Percentiles rank a stretch among this genome's conserved stretches.
Evolutionary conservation across 2,797 vertebrate species (phyloP).

Genomic region (Clarias laeviceps): DNA sequence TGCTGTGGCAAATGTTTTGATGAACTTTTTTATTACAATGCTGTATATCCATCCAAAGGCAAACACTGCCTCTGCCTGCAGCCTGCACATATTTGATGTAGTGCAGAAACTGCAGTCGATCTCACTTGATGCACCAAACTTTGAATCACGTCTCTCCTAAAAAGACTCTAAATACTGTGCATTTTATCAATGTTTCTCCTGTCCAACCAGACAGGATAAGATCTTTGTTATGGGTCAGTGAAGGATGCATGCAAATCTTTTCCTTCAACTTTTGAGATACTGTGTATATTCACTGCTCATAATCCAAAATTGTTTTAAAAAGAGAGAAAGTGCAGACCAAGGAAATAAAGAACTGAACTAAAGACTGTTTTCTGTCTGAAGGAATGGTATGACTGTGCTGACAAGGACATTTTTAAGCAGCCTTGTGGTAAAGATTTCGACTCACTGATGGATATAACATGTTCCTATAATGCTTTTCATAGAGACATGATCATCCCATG

Average conservation of each 20-base stretch:
- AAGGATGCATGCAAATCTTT: background rate
- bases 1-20: too few species aligned
- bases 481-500: too few species aligned
- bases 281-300: too few species aligned
- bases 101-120: slow-evolving; percentile 16
- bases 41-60: slow-evolving; percentile 20
- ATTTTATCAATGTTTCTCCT: slow-evolving; percentile 24
- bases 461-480: too few species aligned
- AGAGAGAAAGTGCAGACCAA: background rate
- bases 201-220: background rate
- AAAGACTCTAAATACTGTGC: background rate
- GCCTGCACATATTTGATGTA: background rate
- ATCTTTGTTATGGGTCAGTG: background rate
- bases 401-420: too few species aligned
- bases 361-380: background rate
- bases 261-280: background rate
- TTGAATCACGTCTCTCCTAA: slow-evolving; percentile 24
- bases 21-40: slow-evolving; percentile 10
- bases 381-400: too few species aligned
- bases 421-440: too few species aligned
- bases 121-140: slow-evolving; percentile 14
- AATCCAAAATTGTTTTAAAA: background rate
- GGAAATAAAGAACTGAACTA: background rate
- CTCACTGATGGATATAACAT: too few species aligned
- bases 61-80: background rate